These are phyloP conservation scores for Umimayanthus chanpuru DNA, from an alignment of 92 coral and sea anemone species.

Conservation along the genomic window DNA sequence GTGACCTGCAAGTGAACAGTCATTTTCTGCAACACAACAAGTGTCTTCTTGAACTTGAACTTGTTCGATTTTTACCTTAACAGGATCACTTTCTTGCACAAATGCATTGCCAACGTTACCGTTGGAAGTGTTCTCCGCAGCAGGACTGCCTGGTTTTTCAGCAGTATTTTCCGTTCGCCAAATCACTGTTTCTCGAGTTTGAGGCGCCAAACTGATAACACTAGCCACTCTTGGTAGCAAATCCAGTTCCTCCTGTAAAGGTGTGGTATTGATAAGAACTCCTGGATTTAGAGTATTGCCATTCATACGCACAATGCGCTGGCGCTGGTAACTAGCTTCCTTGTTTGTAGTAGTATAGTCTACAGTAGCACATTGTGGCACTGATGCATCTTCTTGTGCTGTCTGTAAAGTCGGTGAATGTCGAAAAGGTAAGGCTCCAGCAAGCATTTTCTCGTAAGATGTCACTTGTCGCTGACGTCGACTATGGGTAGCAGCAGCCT, in stretches of 20 bases:
- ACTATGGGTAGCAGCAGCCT: not conserved
- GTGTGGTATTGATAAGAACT: not conserved
- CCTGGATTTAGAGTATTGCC: slow-evolving; percentile 7
- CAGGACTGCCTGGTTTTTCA: not conserved
- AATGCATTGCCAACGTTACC: not conserved
- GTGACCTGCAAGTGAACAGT: not conserved
- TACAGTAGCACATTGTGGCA: not conserved
- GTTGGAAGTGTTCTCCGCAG: not conserved
- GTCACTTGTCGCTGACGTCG: not conserved
- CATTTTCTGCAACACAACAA: not conserved
- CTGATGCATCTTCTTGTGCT: not conserved
- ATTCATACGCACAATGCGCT: slow-evolving; percentile 19
- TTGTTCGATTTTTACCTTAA: not conserved
- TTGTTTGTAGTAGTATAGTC: not conserved
- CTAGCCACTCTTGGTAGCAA: slow-evolving; percentile 37
- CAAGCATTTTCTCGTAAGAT: not conserved
- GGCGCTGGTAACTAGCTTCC: not conserved
- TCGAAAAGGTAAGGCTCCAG: not conserved
- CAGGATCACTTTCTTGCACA: not conserved
- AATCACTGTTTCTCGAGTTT: not conserved
- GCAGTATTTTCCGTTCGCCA: not conserved
- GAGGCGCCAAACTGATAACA: slow-evolving; percentile 37
- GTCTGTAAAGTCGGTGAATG: not conserved
- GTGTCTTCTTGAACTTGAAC: not conserved
- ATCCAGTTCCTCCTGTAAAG: not conserved